These are phyloP conservation scores for Petrosia ficiformis DNA, from an alignment of 37 sponge, comb jelly and placozoan genomes.

Conservation along the genomic window DNA sequence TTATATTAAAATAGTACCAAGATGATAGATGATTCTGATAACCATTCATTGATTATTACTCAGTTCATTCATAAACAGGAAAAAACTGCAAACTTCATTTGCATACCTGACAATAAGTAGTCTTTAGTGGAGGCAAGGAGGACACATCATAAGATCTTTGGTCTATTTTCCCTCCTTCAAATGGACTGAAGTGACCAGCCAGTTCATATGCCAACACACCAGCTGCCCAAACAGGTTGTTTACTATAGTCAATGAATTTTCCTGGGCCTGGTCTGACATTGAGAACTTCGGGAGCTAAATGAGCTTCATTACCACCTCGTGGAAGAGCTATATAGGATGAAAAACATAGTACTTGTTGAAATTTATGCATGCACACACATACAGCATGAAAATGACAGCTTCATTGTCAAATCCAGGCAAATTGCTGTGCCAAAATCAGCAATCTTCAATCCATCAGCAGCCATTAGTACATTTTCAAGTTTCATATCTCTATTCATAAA, in stretches of 20 bases:
- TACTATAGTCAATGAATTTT: conserved; percentile 38
- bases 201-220: conserved; percentile 82
- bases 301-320: conserved; percentile 73
- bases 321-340: background rate
- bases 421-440: conserved; percentile 77
- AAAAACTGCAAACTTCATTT: background rate
- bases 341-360: background rate
- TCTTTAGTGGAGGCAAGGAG: conserved; percentile 44
- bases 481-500: conserved; percentile 82
- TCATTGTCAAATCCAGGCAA: conserved; percentile 37
- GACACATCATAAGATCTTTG: conserved; percentile 36
- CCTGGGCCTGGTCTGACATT: conserved; percentile 64
- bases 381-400: conserved; percentile 43
- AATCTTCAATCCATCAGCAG: conserved; percentile 45
- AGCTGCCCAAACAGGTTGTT: conserved; percentile 81
- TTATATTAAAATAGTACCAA: too few species aligned
- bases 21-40: too few species aligned
- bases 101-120: too few species aligned
- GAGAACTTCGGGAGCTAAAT: conserved; percentile 70
- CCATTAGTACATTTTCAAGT: conserved; percentile 63
- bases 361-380: too few species aligned
- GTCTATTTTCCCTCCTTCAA: conserved; percentile 34
- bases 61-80: background rate
- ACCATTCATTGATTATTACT: background rate
- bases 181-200: conserved; percentile 51